These are phyloP conservation scores for Parnassius orleans DNA, from an alignment of 2,888 invertebrate genomes.

Conservation along the genomic window DNA sequence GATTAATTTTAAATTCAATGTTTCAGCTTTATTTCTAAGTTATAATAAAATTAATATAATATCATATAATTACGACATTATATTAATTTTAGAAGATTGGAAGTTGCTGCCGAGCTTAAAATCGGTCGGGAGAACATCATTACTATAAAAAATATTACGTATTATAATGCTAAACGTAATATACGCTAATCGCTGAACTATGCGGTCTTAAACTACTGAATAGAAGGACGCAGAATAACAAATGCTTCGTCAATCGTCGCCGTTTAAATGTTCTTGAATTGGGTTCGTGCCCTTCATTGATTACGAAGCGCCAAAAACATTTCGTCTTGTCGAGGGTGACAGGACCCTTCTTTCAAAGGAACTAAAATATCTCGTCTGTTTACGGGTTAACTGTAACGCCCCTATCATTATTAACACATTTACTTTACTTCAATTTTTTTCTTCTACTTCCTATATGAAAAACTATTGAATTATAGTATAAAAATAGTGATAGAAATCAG, in stretches of 20 bases:
- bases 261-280: constrained; percentile 53
- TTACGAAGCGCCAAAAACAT: constrained; percentile 66
- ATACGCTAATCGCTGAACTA: not conserved
- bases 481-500: no score
- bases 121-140: no score
- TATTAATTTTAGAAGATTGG: no score
- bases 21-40: no score
- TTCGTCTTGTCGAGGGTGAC: constrained; percentile 47
- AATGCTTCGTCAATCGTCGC: constrained; percentile 62
- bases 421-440: constrained; percentile 13
- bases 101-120: no score
- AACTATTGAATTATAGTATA: no score
- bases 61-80: no score
- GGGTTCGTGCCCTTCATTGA: constrained; percentile 66
- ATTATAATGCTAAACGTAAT: no score
- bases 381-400: constrained; percentile 61
- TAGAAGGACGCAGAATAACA: constrained; percentile 36
- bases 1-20: no score
- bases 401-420: constrained; percentile 27
- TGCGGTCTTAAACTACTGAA: not conserved
- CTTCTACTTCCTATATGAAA: not conserved
- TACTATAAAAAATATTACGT: no score
- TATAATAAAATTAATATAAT: no score
- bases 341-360: constrained; percentile 52
- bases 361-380: constrained; percentile 65